phyloP scores from a whole-genome alignment of 2,888 invertebrate species.

The Pemphredon lugubris region DNA sequence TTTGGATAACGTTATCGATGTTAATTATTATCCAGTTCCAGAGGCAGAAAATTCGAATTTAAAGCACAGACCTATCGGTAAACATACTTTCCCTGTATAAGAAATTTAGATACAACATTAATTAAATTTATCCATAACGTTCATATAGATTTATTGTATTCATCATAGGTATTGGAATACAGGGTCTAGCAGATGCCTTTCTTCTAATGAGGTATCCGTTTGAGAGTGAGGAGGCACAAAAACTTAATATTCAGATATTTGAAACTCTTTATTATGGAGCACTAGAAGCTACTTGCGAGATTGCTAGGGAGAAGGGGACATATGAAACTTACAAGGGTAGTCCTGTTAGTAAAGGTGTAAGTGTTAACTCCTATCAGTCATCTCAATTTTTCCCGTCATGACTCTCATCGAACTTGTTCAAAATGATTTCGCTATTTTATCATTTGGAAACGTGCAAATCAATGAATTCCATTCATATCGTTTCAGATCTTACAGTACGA shows the following conservation, averaged over 20 bases:
- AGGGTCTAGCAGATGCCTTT: constrained; percentile 98
- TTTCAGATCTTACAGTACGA: constrained; percentile 94
- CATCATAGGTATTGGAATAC: constrained; percentile 91
- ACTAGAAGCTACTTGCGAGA: constrained; percentile 96
- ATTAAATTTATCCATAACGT: constrained; percentile 4
- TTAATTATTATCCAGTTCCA: constrained; percentile 96
- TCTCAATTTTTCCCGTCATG: too few species aligned
- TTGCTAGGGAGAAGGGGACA: constrained; percentile 91
- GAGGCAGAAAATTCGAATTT: constrained; percentile 94
- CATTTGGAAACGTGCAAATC: too few species aligned
- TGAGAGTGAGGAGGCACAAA: constrained; percentile 92
- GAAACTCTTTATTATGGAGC: constrained; percentile 99
- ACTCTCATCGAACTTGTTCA: too few species aligned
- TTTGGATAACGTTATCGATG: constrained; percentile 97
- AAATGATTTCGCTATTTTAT: too few species aligned
- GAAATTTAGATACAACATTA: too few species aligned
- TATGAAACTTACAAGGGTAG: constrained; percentile 96
- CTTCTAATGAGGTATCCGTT: constrained; percentile 96
- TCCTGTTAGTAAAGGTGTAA: constrained; percentile 95
- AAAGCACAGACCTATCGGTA: constrained; percentile 91
- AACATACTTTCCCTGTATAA: background rate
- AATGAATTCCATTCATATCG: constrained; percentile 1
- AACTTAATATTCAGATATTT: constrained; percentile 97
- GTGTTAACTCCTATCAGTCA: too few species aligned
- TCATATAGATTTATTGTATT: background rate